A percentile compares a stretch with the other conserved stretches of the same genome.
Evolutionary conservation across 2,113 vertebrate species (phyloP).

Genomic region (Xiphophorus hellerii): DNA sequence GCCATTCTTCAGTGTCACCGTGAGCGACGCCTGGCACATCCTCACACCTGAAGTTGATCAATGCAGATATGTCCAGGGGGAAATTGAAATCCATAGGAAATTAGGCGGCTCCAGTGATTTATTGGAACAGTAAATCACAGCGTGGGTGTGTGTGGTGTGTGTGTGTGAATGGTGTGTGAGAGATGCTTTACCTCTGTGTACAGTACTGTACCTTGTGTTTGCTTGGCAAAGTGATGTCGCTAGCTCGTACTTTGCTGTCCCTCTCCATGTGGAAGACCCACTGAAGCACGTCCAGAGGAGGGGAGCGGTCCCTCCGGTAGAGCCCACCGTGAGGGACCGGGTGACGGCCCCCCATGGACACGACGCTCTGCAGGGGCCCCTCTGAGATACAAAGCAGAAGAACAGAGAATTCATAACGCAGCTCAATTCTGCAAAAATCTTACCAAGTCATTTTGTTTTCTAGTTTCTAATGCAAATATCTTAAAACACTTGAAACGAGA

Average conservation of each 20-base stretch:
- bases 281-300: slow-evolving; percentile 57
- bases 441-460: too few relatives aligned
- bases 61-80: slow-evolving; percentile 78
- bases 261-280: slow-evolving; percentile 65
- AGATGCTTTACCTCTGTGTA: slow-evolving; percentile 36
- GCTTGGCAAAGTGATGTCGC: slow-evolving; percentile 51
- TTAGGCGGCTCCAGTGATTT: slow-evolving; percentile 79
- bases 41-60: slow-evolving; percentile 79
- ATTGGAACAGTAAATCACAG: slow-evolving; percentile 78
- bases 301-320: slow-evolving; percentile 27
- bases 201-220: slow-evolving; percentile 61
- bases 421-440: background rate
- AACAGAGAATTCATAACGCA: slow-evolving; percentile 28
- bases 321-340: slow-evolving; percentile 39
- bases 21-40: slow-evolving; percentile 75
- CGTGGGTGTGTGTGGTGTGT: slow-evolving; percentile 50
- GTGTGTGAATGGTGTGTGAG: slow-evolving; percentile 42
- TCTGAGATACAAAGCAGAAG: slow-evolving; percentile 36
- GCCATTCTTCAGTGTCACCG: slow-evolving; percentile 76
- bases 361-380: slow-evolving; percentile 46
- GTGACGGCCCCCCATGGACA: slow-evolving; percentile 66
- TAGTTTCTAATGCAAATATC: too few relatives aligned
- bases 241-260: slow-evolving; percentile 49
- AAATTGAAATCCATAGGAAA: slow-evolving; percentile 84
- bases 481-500: too few relatives aligned